Conservation (phyloP, 2,888 invertebrate genomes). For the Idaea aversata region DNA sequence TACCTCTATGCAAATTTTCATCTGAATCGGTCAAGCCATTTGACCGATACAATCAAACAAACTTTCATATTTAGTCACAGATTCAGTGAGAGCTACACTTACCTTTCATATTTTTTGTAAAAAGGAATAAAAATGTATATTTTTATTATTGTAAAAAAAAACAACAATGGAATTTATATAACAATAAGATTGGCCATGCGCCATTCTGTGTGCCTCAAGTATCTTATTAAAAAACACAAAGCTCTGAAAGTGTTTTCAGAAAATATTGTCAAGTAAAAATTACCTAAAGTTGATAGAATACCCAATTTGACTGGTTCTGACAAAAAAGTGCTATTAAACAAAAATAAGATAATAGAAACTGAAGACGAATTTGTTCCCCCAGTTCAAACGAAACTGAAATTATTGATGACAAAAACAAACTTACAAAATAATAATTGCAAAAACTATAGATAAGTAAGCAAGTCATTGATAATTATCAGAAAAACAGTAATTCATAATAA, state of each 20-base stretch:
- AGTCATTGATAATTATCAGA: too few relatives aligned
- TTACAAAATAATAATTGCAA: neutral
- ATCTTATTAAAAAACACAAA: too few relatives aligned
- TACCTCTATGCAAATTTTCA: neutral
- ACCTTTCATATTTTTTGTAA: neutral
- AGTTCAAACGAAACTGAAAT: constrained; percentile 18
- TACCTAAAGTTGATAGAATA: too few relatives aligned
- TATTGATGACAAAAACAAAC: neutral
- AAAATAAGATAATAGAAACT: constrained; percentile 23
- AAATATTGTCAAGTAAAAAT: too few relatives aligned
- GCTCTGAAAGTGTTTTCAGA: too few relatives aligned
- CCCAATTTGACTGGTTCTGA: too few relatives aligned
- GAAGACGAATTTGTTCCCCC: constrained; percentile 39
- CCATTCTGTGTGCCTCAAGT: too few relatives aligned
- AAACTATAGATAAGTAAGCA: neutral
- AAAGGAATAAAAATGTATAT: neutral
- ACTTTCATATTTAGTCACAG: too few relatives aligned
- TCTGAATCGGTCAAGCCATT: neutral
- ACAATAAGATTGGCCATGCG: too few relatives aligned
- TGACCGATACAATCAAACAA: too few relatives aligned
- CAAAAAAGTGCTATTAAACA: constrained; percentile 19
- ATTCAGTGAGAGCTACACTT: neutral
- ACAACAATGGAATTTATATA: neutral
- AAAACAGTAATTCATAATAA: too few relatives aligned
- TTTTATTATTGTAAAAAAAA: neutral